Evolutionary conservation across 2,797 vertebrate genomes (phyloP), one percentile per base, ranked within the genome.

Genomic region (Phaenicophaeus curvirostris): DNA sequence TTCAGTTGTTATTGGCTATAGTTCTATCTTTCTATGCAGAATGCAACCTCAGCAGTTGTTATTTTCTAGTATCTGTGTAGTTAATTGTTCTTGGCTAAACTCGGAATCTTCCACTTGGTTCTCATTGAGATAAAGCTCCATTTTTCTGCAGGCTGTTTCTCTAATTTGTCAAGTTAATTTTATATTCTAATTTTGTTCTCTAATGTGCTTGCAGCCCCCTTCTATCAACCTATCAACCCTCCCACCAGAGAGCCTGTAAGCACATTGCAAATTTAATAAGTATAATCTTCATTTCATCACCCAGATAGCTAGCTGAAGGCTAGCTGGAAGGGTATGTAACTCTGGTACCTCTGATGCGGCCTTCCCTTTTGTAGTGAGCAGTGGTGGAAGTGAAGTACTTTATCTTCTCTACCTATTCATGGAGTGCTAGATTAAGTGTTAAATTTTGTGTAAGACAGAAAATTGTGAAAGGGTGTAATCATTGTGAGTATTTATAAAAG

Each of bases 121-220:
- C 73, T 93, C 42, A 69, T 81, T 88, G 89, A 84, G 46, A 51
- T 92, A 58, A 83, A 91, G 89, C 48, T 80, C 42, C 13, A 39
- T 92, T 95, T 92, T 65, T 11, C 72, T 73, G 62, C 21, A 78
- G 89, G 79, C 87, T 92, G 58, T 86, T 88, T 90, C 89, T 94
- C 62, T 76, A 78, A 96, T 96, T 96, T 94, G 82, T 96, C 30
- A 81, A 90, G 59, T 86, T 94, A 65, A 88, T 96, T 94, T 95
- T 93, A 57, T 78, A 86, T 92, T 95, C 76, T 84, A 86, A 86
- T 93, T 96, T 74, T 90, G 54, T 72, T 94, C 91, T 92, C 42
- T 91, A 72, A 66, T 66, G 76, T 94, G 65, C 93, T 86, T 86
- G 78, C 79, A 80, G 54, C 61, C 61, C 75, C 75, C 80, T 89